These are phyloP conservation scores for Polypterus senegalus DNA, from an alignment of 2,113 vertebrate genomes.

Conservation along the genomic window DNA sequence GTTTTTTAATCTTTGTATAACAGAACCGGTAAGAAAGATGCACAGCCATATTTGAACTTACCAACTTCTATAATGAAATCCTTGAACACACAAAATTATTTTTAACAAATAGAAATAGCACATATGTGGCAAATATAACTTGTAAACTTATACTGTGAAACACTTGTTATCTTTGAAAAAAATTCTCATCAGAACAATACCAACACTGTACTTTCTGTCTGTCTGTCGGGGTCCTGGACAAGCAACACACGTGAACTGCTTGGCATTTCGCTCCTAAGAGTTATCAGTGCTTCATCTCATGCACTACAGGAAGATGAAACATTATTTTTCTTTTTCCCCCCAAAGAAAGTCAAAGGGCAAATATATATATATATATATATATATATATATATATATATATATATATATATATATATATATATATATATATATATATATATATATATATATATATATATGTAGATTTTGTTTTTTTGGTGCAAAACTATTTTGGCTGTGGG, in stretches of 20 bases:
- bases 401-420: no score
- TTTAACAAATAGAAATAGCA: conserved; percentile 23
- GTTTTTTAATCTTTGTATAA: no score
- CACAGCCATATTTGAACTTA: no score
- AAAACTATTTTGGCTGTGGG: conserved; percentile 71
- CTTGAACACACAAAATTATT: no score
- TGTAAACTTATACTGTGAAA: conserved; percentile 70
- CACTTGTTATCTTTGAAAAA: conserved; percentile 71
- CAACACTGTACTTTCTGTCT: conserved; percentile 34
- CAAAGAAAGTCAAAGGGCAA: conserved; percentile 6
- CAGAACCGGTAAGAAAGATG: no score
- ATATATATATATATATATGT: conserved; percentile 11
- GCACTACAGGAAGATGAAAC: conserved; percentile 24
- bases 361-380: no score
- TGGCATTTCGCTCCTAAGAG: no score
- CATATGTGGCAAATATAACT: conserved; percentile 66
- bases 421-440: conserved; percentile 1
- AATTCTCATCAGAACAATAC: conserved; percentile 80
- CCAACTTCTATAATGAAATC: no score
- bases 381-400: no score
- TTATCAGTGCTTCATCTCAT: conserved; percentile 4
- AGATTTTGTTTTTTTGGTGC: conserved; percentile 70
- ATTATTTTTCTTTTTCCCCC: conserved; percentile 14
- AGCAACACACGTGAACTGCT: no score
- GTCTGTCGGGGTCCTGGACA: no score